Conservation (phyloP, 2,888 invertebrate species). For the Dione vanillae region DNA sequence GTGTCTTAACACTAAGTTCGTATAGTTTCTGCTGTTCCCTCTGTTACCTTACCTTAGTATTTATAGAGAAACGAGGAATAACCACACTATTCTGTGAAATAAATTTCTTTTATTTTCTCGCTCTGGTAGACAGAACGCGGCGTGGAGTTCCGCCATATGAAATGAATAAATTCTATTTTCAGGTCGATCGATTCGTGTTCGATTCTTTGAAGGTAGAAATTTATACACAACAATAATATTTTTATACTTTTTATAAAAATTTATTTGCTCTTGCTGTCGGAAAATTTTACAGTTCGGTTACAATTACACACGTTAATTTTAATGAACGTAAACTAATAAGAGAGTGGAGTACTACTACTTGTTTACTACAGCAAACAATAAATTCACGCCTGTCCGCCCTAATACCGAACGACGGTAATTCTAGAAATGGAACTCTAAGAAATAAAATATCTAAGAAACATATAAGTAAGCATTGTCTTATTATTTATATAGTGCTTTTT, state of each 20-base stretch:
- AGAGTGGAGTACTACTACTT: background rate
- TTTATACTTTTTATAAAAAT: too few relatives aligned
- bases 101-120: too few relatives aligned
- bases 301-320: background rate
- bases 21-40: too few relatives aligned
- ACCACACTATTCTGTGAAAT: too few relatives aligned
- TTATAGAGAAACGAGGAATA: too few relatives aligned
- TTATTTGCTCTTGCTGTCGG: too few relatives aligned
- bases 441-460: background rate
- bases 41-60: too few relatives aligned
- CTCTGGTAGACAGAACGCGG: background rate
- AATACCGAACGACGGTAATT: background rate
- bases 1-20: too few relatives aligned
- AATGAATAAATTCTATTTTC: too few relatives aligned
- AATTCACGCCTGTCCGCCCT: conserved; percentile 23
- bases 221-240: too few relatives aligned
- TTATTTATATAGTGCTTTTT: background rate
- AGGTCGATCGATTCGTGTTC: too few relatives aligned
- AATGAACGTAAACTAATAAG: background rate
- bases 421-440: background rate
- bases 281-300: background rate
- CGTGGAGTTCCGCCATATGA: background rate
- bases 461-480: background rate
- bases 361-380: background rate
- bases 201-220: too few relatives aligned